phyloP scores from a whole-genome alignment of 1,140 invertebrate genomes.

The Aphelinus certus region DNA sequence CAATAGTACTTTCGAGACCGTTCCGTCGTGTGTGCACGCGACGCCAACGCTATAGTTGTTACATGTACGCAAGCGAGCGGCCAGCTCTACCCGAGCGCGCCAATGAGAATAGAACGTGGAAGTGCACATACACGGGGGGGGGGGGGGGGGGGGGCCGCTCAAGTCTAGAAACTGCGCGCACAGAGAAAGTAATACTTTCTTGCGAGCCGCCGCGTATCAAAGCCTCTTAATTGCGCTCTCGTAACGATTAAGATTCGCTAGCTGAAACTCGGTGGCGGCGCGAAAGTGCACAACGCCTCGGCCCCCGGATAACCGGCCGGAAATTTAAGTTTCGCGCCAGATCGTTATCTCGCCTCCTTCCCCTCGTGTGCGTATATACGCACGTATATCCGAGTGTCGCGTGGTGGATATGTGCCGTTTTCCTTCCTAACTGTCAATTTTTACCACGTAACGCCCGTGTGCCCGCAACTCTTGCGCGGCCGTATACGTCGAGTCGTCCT shows the following conservation, averaged over 20 bases:
- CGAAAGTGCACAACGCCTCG: slow-evolving; percentile 18
- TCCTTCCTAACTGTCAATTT: no score
- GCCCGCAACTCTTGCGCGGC: no score
- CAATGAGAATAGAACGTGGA: slow-evolving; percentile 26
- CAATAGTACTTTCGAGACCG: slow-evolving; percentile 2
- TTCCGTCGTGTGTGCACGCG: not conserved
- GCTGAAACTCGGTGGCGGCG: not conserved
- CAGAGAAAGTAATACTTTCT: slow-evolving; percentile 58
- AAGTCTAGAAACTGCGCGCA: slow-evolving; percentile 32
- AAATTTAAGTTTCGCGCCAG: slow-evolving; percentile 14
- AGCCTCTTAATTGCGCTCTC: slow-evolving; percentile 37
- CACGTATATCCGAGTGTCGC: not conserved
- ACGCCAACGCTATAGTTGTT: no score
- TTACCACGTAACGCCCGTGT: no score
- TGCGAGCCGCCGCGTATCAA: slow-evolving; percentile 30
- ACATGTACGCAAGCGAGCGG: not conserved
- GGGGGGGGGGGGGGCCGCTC: not conserved
- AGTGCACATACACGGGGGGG: not conserved
- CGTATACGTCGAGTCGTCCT: not conserved
- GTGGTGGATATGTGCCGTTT: not conserved
- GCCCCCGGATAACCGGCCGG: slow-evolving; percentile 23
- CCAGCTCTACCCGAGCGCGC: not conserved
- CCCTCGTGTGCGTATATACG: no score
- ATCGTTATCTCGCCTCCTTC: no score
- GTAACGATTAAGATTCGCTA: slow-evolving; percentile 47